Evolutionary conservation across 2,113 vertebrate genomes (phyloP).

Genomic region (Xiphophorus couchianus): DNA sequence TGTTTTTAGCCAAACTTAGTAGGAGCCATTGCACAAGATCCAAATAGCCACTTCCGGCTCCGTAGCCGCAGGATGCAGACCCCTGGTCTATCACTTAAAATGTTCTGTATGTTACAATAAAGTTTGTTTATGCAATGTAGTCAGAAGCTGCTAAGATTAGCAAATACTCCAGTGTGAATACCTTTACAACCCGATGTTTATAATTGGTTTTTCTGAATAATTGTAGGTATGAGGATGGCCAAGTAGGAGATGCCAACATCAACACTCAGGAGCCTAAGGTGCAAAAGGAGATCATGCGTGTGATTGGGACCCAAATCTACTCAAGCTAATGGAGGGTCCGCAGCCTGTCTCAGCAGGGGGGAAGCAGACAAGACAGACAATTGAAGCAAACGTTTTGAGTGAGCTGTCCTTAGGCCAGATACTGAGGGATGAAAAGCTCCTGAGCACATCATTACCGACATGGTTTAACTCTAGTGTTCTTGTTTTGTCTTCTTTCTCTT

Average conservation of each 20-base stretch:
- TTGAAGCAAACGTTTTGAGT: conserved; percentile 53
- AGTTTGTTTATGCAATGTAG: not conserved
- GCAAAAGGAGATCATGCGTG: conserved; percentile 99
- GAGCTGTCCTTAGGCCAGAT: conserved; percentile 50
- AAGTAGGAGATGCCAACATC: conserved; percentile 99
- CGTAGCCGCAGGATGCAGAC: too few relatives aligned
- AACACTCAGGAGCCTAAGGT: conserved; percentile 99
- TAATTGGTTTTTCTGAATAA: not conserved
- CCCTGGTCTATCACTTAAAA: not conserved
- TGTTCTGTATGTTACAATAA: not conserved
- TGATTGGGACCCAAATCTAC: conserved; percentile 99
- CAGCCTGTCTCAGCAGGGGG: conserved; percentile 40
- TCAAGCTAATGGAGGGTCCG: conserved; percentile 87
- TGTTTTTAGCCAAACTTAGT: too few relatives aligned
- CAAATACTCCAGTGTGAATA: not conserved
- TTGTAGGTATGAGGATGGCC: conserved; percentile 95
- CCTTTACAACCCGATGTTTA: not conserved
- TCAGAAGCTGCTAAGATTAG: not conserved
- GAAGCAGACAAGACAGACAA: conserved; percentile 43
- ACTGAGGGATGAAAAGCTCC: conserved; percentile 38
- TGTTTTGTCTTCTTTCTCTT: conserved; percentile 20
- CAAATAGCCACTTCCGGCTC: too few relatives aligned
- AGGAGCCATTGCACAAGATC: too few relatives aligned
- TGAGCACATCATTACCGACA: conserved; percentile 50
- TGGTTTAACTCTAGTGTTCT: conserved; percentile 36